Percentiles rank a stretch among this genome's conserved stretches.
phyloP scores from a whole-genome alignment of 2,888 invertebrate species.

The Hyalella azteca region DNA sequence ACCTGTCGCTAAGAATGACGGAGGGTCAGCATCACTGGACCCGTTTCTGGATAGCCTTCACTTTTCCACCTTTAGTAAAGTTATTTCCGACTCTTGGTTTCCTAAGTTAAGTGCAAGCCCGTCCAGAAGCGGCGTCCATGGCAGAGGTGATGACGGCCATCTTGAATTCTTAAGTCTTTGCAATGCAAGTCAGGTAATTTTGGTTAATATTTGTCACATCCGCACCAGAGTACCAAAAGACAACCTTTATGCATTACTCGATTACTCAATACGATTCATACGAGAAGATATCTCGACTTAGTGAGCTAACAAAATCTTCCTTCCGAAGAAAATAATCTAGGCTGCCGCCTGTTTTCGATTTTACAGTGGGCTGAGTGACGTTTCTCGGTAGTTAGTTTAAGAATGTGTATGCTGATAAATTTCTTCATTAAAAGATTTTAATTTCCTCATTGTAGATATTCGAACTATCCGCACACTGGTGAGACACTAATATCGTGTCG shows the following conservation, averaged over 20 bases:
- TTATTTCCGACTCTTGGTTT: neutral
- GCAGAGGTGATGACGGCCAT: neutral
- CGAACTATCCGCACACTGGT: too few relatives aligned
- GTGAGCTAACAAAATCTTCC: neutral
- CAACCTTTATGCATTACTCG: neutral
- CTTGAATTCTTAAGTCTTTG: neutral
- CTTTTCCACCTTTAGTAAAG: neutral
- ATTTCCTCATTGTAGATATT: neutral
- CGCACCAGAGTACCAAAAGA: neutral
- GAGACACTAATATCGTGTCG: too few relatives aligned
- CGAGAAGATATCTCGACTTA: neutral
- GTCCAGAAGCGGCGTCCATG: neutral
- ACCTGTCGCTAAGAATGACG: too few relatives aligned
- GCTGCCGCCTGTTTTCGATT: neutral
- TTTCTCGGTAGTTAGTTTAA: neutral
- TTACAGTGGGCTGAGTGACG: constrained; percentile 1
- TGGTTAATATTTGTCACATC: too few relatives aligned
- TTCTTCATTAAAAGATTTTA: neutral
- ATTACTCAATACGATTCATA: neutral
- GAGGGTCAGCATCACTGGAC: neutral
- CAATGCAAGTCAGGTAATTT: too few relatives aligned
- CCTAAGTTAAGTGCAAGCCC: neutral
- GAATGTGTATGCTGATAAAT: neutral
- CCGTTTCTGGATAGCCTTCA: neutral
- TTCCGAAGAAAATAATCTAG: neutral